These are phyloP conservation scores for Zootoca vivipara DNA, from an alignment of 2,113 vertebrate species.

Conservation along the genomic window DNA sequence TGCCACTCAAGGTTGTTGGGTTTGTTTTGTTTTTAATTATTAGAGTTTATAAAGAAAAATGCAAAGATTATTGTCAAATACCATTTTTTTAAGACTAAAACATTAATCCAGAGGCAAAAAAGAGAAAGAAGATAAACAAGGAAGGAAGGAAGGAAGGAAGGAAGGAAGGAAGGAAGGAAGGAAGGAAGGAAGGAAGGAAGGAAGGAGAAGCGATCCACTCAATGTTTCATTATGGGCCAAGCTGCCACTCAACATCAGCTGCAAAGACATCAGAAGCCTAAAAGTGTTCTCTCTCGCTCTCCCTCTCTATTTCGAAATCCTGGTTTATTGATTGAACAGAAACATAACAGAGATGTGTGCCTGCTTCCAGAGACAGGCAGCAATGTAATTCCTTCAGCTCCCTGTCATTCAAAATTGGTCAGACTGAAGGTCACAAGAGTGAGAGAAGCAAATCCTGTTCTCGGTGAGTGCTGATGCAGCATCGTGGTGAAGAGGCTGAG, in stretches of 20 bases:
- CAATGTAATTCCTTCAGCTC: slow-evolving; percentile 53
- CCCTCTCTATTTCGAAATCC: slow-evolving; percentile 55
- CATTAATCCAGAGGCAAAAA: no score
- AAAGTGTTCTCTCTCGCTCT: slow-evolving; percentile 55
- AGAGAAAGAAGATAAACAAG: no score
- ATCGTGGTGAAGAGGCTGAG: no score
- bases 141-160: no score
- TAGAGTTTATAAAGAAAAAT: no score
- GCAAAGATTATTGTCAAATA: no score
- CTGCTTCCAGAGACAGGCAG: slow-evolving; percentile 35
- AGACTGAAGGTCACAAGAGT: slow-evolving; percentile 31
- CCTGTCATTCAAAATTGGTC: slow-evolving; percentile 58
- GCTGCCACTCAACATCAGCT: slow-evolving; percentile 27
- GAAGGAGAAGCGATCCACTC: no score
- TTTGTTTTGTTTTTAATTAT: no score
- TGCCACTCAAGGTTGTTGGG: rapidly evolving
- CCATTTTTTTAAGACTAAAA: no score
- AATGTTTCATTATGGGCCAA: slow-evolving; percentile 4
- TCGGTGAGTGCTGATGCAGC: neutral
- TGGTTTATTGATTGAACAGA: slow-evolving; percentile 63
- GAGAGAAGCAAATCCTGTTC: neutral
- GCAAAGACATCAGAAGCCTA: slow-evolving; percentile 46
- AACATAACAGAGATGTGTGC: slow-evolving; percentile 60
- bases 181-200: no score
- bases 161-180: no score